These are phyloP conservation scores for Alethe diademata DNA, from an alignment of 2,113 vertebrate genomes.

Conservation along the genomic window DNA sequence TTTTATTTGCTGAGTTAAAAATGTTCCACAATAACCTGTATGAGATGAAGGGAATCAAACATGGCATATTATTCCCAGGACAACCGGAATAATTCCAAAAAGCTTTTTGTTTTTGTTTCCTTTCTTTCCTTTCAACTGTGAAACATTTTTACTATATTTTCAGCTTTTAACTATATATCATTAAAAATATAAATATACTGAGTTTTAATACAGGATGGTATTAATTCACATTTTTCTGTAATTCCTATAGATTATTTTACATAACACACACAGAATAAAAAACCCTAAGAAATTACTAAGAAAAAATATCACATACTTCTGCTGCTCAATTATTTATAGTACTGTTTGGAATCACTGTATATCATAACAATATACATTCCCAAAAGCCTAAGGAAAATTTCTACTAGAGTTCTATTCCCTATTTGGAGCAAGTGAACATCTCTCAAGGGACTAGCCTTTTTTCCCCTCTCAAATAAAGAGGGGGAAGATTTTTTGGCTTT, in stretches of 20 bases:
- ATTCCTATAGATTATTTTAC: neutral
- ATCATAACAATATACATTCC: neutral
- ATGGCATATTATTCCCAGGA: neutral
- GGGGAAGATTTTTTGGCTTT: neutral
- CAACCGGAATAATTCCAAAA: neutral
- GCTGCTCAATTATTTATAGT: neutral
- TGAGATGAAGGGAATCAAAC: neutral
- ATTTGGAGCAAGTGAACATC: neutral
- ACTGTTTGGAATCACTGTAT: neutral
- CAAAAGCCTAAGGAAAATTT: neutral
- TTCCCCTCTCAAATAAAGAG: accelerated
- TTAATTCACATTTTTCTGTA: neutral
- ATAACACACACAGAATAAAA: neutral
- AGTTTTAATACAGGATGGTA: neutral
- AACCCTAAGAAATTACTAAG: neutral
- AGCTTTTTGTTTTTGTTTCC: neutral
- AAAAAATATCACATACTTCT: neutral
- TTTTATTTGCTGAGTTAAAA: neutral
- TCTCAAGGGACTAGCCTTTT: neutral
- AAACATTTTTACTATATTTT: neutral
- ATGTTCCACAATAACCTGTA: neutral
- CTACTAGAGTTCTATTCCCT: neutral
- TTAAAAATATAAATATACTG: neutral
- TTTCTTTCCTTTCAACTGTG: neutral
- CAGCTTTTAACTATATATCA: neutral